phyloP scores from a whole-genome alignment of 2,797 vertebrate genomes.

The Nyctibius grandis region DNA sequence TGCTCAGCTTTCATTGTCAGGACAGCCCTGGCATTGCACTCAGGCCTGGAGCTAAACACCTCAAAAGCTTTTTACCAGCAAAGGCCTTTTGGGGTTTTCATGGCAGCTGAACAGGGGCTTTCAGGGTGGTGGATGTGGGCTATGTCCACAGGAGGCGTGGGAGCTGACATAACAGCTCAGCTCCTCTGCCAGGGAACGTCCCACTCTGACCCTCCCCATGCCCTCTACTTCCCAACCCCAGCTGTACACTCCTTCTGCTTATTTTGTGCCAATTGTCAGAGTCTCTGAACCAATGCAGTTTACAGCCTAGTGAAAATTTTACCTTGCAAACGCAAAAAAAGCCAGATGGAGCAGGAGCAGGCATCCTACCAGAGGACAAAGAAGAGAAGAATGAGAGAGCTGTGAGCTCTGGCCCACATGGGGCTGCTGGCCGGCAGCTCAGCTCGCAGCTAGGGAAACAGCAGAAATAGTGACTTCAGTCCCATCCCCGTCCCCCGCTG shows the following conservation, averaged over 20 bases:
- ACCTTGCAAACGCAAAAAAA: not conserved
- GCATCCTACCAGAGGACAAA: not conserved
- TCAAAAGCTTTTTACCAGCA: not conserved
- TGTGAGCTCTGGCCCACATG: not conserved
- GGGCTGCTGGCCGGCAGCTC: not conserved
- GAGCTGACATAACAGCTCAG: not conserved
- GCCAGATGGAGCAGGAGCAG: not conserved
- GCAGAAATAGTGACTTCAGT: not conserved
- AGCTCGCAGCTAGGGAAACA: not conserved
- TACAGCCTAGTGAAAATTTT: not conserved
- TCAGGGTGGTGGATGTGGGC: not conserved
- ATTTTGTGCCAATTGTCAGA: not conserved
- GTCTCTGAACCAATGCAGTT: not conserved
- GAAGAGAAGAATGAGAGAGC: not conserved
- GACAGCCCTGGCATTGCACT: not conserved
- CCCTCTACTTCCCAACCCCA: not conserved
- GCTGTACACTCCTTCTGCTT: not conserved
- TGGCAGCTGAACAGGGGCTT: not conserved
- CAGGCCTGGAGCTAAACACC: not conserved
- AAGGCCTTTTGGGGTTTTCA: not conserved
- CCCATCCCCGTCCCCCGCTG: fast-evolving
- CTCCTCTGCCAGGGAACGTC: fast-evolving
- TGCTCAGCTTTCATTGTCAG: not conserved
- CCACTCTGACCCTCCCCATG: not conserved
- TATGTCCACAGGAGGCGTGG: not conserved